Percentiles rank a stretch among this genome's conserved stretches.
These are phyloP conservation scores for Cebidichthys violaceus DNA, from an alignment of 2,113 vertebrate genomes.

Conservation along the genomic window DNA sequence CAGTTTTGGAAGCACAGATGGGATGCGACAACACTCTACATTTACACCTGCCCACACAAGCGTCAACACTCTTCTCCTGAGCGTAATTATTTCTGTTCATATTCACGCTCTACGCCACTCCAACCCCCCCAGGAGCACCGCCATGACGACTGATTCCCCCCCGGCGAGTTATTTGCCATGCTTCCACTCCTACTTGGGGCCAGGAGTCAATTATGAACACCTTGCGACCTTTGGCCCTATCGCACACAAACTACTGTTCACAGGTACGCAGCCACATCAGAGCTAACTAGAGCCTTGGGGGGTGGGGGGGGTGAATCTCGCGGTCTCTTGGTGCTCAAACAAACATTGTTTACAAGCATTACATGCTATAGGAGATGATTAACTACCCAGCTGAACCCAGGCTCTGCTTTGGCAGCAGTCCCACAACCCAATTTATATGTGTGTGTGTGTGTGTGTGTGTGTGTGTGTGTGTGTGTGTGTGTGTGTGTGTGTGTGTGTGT, in stretches of 20 bases:
- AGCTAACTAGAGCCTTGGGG: slow-evolving; percentile 53
- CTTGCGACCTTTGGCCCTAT: slow-evolving; percentile 68
- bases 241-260: slow-evolving; percentile 58
- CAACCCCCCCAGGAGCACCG: slow-evolving; percentile 11
- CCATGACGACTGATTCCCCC: slow-evolving; percentile 49
- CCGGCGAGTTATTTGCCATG: slow-evolving; percentile 34
- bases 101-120: slow-evolving; percentile 19
- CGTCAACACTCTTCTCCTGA: slow-evolving; percentile 37
- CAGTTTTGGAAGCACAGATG: slow-evolving; percentile 15
- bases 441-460: background rate
- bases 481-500: slow-evolving; percentile 15
- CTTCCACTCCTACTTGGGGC: slow-evolving; percentile 39
- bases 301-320: background rate
- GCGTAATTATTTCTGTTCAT: slow-evolving; percentile 50
- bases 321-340: slow-evolving; percentile 57
- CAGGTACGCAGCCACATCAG: slow-evolving; percentile 45
- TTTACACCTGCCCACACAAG: slow-evolving; percentile 35
- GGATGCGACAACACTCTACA: background rate
- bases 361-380: slow-evolving; percentile 75
- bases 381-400: slow-evolving; percentile 71
- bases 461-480: slow-evolving; percentile 29
- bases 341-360: slow-evolving; percentile 73
- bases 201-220: slow-evolving; percentile 71
- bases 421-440: slow-evolving; percentile 62
- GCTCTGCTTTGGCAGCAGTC: slow-evolving; percentile 56